Evolutionary conservation across 1,140 invertebrate genomes (phyloP).

Genomic region (Brachionus calyciflorus): DNA sequence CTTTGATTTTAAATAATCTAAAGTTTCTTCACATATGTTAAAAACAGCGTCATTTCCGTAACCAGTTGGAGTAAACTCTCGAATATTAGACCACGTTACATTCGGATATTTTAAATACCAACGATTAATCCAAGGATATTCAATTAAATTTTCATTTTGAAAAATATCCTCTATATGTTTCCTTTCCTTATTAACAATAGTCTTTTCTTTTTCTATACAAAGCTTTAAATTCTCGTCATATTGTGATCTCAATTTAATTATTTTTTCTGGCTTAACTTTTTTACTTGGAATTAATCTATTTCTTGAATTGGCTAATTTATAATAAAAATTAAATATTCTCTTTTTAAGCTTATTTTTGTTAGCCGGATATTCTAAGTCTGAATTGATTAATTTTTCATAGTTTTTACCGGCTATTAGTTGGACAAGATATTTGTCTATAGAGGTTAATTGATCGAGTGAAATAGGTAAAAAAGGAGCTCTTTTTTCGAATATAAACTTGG

Average conservation of each 20-base stretch:
- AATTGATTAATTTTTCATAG: neutral
- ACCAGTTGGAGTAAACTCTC: neutral
- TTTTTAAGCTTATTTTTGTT: neutral
- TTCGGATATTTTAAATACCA: neutral
- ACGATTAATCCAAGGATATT: neutral
- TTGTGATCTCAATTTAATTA: no score
- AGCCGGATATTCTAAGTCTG: neutral
- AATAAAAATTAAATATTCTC: neutral
- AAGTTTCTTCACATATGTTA: neutral
- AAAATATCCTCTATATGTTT: neutral
- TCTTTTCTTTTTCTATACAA: neutral
- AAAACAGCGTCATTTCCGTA: neutral
- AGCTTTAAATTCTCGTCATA: no score
- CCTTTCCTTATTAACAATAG: neutral
- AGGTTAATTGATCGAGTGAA: neutral
- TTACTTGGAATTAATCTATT: no score
- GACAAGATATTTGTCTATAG: neutral
- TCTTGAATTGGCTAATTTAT: neutral
- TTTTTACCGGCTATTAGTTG: constrained; percentile 5
- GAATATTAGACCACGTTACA: neutral
- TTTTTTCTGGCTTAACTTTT: no score
- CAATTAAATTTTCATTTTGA: neutral
- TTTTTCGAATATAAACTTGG: neutral
- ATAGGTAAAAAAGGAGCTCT: neutral
- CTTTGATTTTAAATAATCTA: neutral